These are phyloP conservation scores for Drosophila nigromelanica DNA, from an alignment of 1,140 invertebrate genomes.

Conservation along the genomic window DNA sequence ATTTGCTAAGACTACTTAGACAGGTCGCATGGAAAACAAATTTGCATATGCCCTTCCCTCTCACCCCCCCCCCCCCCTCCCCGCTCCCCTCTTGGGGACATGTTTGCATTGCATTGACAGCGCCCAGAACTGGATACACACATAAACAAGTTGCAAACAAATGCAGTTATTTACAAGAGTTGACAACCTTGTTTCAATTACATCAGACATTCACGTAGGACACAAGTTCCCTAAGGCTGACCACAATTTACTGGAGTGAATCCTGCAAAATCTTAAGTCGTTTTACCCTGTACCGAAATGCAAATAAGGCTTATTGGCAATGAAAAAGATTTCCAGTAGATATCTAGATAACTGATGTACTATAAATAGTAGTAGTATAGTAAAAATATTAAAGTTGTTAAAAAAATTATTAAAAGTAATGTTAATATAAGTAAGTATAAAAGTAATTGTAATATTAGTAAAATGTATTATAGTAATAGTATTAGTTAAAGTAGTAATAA, in stretches of 20 bases:
- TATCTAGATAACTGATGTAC: neutral
- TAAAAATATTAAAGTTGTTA: too few relatives aligned
- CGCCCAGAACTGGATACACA: constrained; percentile 8
- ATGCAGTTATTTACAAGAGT: constrained; percentile 41
- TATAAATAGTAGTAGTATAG: too few relatives aligned
- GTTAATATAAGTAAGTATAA: too few relatives aligned
- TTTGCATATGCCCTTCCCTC: constrained; percentile 56
- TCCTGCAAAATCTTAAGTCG: constrained; percentile 43
- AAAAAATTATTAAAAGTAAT: too few relatives aligned
- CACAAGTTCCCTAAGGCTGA: constrained; percentile 19
- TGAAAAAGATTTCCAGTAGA: neutral
- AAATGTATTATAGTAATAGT: too few relatives aligned
- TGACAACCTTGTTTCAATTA: constrained; percentile 42
- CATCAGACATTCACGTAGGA: constrained; percentile 23
- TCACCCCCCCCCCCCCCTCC: too few relatives aligned
- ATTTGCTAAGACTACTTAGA: constrained; percentile 74
- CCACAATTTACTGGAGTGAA: constrained; percentile 42
- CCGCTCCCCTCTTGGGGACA: neutral
- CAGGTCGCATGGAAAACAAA: constrained; percentile 42
- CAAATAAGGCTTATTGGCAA: neutral
- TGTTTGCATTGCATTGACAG: constrained; percentile 3
- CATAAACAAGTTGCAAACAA: constrained; percentile 47
- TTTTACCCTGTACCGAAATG: constrained; percentile 10
- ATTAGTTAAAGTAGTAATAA: too few relatives aligned
- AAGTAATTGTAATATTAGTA: too few relatives aligned